Conservation (phyloP, 2,888 invertebrate genomes). For the Heliconius ismenius region DNA sequence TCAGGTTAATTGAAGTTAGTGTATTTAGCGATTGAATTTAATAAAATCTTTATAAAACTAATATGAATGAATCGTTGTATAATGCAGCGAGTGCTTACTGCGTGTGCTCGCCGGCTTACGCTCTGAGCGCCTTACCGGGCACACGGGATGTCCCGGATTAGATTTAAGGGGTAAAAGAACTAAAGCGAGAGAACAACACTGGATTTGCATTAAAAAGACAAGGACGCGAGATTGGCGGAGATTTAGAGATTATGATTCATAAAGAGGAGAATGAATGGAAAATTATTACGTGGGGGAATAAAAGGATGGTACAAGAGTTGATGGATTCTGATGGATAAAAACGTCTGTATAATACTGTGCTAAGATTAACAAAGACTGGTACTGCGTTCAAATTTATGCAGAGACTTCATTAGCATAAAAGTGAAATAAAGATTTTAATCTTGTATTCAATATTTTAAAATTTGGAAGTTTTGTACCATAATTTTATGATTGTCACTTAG, state of each 20-base stretch:
- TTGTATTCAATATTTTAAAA: background rate
- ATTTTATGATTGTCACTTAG: background rate
- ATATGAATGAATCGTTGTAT: slow-evolving; percentile 37
- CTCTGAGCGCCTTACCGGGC: slow-evolving; percentile 61
- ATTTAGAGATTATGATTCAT: slow-evolving; percentile 82
- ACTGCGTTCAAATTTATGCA: background rate
- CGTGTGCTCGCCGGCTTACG: slow-evolving; percentile 51
- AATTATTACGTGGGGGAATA: slow-evolving; percentile 69
- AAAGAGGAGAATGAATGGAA: slow-evolving; percentile 79
- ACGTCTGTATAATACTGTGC: slow-evolving; percentile 15
- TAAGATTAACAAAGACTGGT: slow-evolving; percentile 17
- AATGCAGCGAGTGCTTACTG: slow-evolving; percentile 37
- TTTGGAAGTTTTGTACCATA: background rate
- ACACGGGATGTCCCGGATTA: slow-evolving; percentile 80
- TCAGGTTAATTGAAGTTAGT: background rate
- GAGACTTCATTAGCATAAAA: background rate
- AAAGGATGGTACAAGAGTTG: slow-evolving; percentile 9
- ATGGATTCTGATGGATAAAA: slow-evolving; percentile 10
- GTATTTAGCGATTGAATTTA: slow-evolving; percentile 14
- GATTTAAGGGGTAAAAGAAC: slow-evolving; percentile 80
- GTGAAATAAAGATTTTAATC: background rate
- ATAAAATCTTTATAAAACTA: slow-evolving; percentile 18
- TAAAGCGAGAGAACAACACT: slow-evolving; percentile 62
- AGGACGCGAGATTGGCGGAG: slow-evolving; percentile 64
- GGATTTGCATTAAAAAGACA: slow-evolving; percentile 57